Conservation (phyloP, 2,888 invertebrate genomes). For the Xestoiulus laeticollis region DNA sequence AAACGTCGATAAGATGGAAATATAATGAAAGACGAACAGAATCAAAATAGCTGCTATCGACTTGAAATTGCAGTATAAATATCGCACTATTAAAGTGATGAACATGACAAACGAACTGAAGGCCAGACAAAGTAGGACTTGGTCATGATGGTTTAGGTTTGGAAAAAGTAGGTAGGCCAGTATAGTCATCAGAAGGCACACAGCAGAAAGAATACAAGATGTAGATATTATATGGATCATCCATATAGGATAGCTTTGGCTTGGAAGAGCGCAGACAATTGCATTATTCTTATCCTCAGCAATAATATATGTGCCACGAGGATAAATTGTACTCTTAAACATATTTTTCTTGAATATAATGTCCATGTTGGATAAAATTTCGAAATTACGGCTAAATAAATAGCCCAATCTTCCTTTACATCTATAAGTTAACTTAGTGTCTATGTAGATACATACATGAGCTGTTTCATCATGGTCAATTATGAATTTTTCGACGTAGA, state of each 20-base stretch:
- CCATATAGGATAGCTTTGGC: neutral
- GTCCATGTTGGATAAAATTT: neutral
- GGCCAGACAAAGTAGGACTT: neutral
- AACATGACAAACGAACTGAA: neutral
- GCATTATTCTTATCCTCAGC: neutral
- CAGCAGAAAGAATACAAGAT: neutral
- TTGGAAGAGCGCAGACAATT: neutral
- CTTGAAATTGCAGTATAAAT: neutral
- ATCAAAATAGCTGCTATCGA: neutral
- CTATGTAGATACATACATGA: neutral
- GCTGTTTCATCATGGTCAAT: neutral
- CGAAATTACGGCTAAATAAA: neutral
- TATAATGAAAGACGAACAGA: neutral
- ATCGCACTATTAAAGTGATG: neutral
- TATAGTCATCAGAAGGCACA: constrained; percentile 1
- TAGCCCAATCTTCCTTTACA: neutral
- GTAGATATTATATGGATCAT: too few relatives aligned
- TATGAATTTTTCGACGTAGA: neutral
- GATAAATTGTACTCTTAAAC: neutral
- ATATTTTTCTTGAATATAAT: neutral
- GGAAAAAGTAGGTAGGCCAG: neutral
- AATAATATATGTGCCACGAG: neutral
- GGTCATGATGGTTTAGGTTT: neutral
- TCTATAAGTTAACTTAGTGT: neutral
- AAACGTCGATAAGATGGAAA: neutral